Evolutionary conservation across 2,888 invertebrate species (phyloP), one percentile per base, ranked within the genome.

Genomic region (Netelia fuscicornis): DNA sequence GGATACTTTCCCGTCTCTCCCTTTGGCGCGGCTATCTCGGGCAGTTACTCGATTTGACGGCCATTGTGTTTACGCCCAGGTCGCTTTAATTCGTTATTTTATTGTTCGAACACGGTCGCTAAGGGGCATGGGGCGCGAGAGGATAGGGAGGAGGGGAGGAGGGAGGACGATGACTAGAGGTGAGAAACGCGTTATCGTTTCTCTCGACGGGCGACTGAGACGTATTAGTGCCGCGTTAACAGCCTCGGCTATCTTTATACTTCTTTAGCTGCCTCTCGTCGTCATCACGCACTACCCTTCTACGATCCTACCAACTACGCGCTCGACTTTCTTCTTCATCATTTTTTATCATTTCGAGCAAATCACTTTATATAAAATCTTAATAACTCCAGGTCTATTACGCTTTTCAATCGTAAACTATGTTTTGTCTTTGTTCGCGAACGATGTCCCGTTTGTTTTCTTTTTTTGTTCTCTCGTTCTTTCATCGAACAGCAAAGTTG

Each of bases 61-160:
- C 89, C 89, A 90, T 91, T 90, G 89, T 90, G 87, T 78, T 70
- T 90, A 90, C 90, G 90, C 90, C 89, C 88, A 87, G 87, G 86
- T 87, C 87, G 87, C 85, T 89, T 90, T 89, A 89, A 88, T 90
- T 90, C 88, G 85, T 89, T 90, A 89, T 90, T 90, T 90, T 90
- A 91, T 90, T 89, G 89, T 90, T 89, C 87, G 58, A 58, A 77
- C 80, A 79, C 67, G 84, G 58, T 86, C 85, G 76, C 84, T 70
- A 42, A 62, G 81, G 68, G 79, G 65, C 62, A 75, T 52, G 65
- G 80, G 71, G 77, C 77, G 64, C 13, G 13, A 13, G 58, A 74
- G 58, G 48, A 37, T 42, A 11, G 62, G 20, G 62, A 25, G 48
- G 42, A 11, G 62, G 44, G 44, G 60, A 25, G n/a, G 37, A 71